Evolutionary conservation across 2,797 vertebrate species (phyloP).

Genomic region (Sebastes miniatus): DNA sequence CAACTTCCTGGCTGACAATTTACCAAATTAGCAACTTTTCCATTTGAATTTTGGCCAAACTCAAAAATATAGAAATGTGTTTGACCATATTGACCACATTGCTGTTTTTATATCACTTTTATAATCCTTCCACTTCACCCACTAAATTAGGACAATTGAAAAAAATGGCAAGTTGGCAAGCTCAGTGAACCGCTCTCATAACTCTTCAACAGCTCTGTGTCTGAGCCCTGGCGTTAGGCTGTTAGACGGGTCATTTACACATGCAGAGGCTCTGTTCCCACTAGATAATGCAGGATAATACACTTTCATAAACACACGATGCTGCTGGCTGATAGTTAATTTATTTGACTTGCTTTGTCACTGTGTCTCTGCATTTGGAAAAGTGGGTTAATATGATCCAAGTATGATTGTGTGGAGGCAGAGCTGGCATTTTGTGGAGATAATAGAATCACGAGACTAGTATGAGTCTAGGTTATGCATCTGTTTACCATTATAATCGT

Average conservation of each 20-base stretch:
- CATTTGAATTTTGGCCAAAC: not conserved
- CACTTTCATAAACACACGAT: slow-evolving; percentile 1
- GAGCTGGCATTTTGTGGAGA: not conserved
- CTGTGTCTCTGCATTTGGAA: not conserved
- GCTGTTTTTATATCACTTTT: slow-evolving; percentile 26
- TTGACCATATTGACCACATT: slow-evolving; percentile 27
- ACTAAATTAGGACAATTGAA: slow-evolving; percentile 20
- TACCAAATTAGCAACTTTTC: not conserved
- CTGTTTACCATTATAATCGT: not conserved
- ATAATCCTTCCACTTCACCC: slow-evolving; percentile 13
- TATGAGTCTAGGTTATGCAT: not conserved
- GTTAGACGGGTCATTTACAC: slow-evolving; percentile 21
- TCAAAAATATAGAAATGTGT: slow-evolving; percentile 3
- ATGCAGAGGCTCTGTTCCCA: slow-evolving; percentile 11
- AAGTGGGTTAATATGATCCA: slow-evolving; percentile 26
- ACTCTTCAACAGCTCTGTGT: slow-evolving; percentile 10
- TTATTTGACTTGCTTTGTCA: not conserved
- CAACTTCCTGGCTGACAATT: not conserved
- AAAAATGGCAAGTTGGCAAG: slow-evolving; percentile 18
- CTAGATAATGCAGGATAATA: slow-evolving; percentile 9
- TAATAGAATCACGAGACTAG: not conserved
- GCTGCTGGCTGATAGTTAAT: not conserved
- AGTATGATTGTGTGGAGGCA: not conserved
- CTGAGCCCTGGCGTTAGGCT: slow-evolving; percentile 17
- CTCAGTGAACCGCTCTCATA: slow-evolving; percentile 6